Base-by-base conservation (phyloP, 1,140 invertebrate species). In the Kradibia gibbosae region DNA sequence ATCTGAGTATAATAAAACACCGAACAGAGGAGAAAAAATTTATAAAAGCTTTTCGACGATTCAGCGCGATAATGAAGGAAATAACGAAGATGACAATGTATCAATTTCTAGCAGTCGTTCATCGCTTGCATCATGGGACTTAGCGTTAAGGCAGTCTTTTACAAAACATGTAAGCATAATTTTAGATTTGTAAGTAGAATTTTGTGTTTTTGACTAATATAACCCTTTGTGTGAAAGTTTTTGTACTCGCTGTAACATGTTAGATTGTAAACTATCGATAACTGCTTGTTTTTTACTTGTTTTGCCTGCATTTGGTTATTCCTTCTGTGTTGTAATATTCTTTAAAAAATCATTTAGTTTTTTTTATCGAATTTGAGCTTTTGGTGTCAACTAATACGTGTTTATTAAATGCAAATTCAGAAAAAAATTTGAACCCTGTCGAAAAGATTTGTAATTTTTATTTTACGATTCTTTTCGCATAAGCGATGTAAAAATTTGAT, bases 61-160 rank as follows among this genome's bases (percentile, higher is more conserved):
- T 84, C 92, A 91, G 86, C 89, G 89, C 80, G 90, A 92, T 82
- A 85, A 87, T 34, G 90, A 90, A 85, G 89, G 88, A 76, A 89
- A 80, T 57, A 90, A 88, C 71, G 89, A 91, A 77, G 89, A 91
- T 76, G 90, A 91, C 80, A 90, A 84, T 83, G 88, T 90, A 84
- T 93, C 92, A 82, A 89, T 92, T 87, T 92, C 94, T 84, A 94
- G 94, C 86, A 94, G 94, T 89, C 90, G 94, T 87, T 94, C 93
- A 28, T 94, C 94, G 5, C 89, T 94, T 83, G 92, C 93, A 3
- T 92, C 91, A 77, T 94, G 93, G 86, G 93, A 94, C 88, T 86
- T 92, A 80, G 90, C 92, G 60, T 83, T 92, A 82, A 88, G 91
- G 70, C 91, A 91, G 78, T 91, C 90, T 10, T 91, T 91, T 84